phyloP scores from a whole-genome alignment of 2,888 invertebrate species.

The Troides aeacus region DNA sequence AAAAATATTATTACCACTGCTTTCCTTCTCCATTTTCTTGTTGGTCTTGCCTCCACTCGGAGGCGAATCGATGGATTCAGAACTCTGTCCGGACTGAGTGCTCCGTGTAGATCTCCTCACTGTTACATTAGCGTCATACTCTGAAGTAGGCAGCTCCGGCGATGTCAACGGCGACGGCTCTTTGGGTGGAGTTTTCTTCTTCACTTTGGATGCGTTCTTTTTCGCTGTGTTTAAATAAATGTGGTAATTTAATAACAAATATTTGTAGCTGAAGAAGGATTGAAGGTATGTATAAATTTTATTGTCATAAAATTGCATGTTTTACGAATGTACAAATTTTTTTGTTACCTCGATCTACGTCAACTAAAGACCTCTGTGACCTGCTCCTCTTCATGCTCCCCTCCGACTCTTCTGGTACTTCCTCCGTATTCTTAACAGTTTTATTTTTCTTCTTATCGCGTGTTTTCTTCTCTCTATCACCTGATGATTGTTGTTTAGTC shows the following conservation, averaged over 20 bases:
- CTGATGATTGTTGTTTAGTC: conserved; percentile 39
- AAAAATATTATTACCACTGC: conserved; percentile 32
- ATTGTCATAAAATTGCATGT: too few species aligned
- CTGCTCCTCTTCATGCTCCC: conserved; percentile 61
- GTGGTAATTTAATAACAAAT: not conserved
- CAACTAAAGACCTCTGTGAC: conserved; percentile 64
- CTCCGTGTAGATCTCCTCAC: conserved; percentile 49
- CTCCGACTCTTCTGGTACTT: conserved; percentile 33
- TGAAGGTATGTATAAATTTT: too few species aligned
- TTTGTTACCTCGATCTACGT: conserved; percentile 60
- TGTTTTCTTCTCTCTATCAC: conserved; percentile 21
- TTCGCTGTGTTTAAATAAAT: conserved; percentile 29
- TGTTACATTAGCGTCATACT: conserved; percentile 56
- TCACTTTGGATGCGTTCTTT: conserved; percentile 20
- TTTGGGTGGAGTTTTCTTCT: conserved; percentile 30
- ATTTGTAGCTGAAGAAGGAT: too few species aligned
- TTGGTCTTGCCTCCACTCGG: conserved; percentile 37
- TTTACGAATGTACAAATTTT: not conserved
- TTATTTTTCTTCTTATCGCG: conserved; percentile 33
- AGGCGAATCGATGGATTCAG: conserved; percentile 44
- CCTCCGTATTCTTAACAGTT: conserved; percentile 34
- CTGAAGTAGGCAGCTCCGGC: conserved; percentile 35
- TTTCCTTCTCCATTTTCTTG: conserved; percentile 40
- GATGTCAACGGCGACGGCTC: conserved; percentile 10
- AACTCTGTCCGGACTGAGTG: conserved; percentile 48